Conservation (phyloP, 2,888 invertebrate species). For the Mythimna ferrago region DNA sequence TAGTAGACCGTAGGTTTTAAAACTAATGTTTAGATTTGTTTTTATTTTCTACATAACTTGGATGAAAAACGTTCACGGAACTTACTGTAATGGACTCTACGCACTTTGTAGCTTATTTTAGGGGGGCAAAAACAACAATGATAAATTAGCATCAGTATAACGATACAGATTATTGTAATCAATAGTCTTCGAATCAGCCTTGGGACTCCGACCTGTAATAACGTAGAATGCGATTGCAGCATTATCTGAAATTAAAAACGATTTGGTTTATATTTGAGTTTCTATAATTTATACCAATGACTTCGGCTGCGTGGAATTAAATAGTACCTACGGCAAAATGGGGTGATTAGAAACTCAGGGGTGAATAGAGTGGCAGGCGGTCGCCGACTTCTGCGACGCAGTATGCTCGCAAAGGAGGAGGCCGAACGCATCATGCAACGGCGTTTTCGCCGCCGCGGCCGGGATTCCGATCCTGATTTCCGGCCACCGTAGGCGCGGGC, state of each 20-base stretch:
- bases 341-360: too few species aligned
- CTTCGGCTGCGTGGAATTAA: too few species aligned
- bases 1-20: background rate
- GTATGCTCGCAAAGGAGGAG: too few species aligned
- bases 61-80: background rate
- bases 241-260: slow-evolving; percentile 18
- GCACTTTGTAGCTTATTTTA: background rate
- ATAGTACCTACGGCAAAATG: too few species aligned
- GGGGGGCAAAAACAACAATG: background rate
- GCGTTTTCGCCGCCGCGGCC: too few species aligned
- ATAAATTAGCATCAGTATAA: background rate
- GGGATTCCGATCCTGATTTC: too few species aligned
- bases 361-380: too few species aligned
- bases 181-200: background rate
- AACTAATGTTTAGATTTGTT: background rate
- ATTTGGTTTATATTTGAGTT: background rate
- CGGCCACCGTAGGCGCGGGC: too few species aligned
- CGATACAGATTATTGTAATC: background rate
- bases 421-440: too few species aligned
- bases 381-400: too few species aligned
- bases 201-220: background rate
- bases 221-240: background rate
- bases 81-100: slow-evolving; percentile 4
- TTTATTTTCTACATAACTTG: background rate
- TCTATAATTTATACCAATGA: background rate